Conservation (phyloP, 1,140 invertebrate species). For the Conus betulinus region DNA sequence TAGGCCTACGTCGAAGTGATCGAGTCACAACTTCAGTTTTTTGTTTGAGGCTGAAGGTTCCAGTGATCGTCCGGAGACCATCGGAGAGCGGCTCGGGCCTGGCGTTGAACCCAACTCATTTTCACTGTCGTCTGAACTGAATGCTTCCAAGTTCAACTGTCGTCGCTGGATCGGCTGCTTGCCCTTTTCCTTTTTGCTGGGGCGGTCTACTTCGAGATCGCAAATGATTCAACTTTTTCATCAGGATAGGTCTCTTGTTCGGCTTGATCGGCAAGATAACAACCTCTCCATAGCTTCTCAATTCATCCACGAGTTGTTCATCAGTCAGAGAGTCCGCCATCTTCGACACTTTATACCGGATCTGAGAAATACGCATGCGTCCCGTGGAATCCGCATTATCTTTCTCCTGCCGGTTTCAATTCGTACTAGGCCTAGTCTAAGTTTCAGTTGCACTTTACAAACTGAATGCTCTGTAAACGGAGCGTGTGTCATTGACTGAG, state of each 20-base stretch:
- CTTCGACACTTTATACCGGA: slow-evolving; percentile 33
- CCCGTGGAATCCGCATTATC: background rate
- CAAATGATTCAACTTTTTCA: slow-evolving; percentile 70
- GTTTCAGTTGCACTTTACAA: background rate
- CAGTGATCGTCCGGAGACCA: background rate
- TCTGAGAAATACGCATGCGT: slow-evolving; percentile 25
- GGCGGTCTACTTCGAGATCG: slow-evolving; percentile 50
- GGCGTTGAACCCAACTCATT: slow-evolving; percentile 27
- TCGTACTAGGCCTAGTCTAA: background rate
- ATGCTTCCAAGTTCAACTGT: slow-evolving; percentile 1
- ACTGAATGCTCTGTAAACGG: no score
- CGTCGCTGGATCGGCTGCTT: slow-evolving; percentile 26
- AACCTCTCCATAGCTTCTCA: slow-evolving; percentile 63
- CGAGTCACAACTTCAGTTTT: slow-evolving; percentile 23
- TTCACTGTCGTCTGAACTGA: slow-evolving; percentile 47
- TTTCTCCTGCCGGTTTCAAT: background rate
- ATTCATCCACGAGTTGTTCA: slow-evolving; percentile 59
- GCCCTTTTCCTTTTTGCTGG: slow-evolving; percentile 31
- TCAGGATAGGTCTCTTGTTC: slow-evolving; percentile 62
- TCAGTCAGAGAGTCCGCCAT: slow-evolving; percentile 56
- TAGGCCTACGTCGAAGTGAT: slow-evolving; percentile 26
- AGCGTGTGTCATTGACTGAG: no score
- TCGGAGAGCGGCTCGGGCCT: slow-evolving; percentile 9
- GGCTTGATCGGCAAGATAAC: slow-evolving; percentile 65
- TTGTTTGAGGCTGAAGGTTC: slow-evolving; percentile 18